Conservation (phyloP, 2,113 vertebrate genomes). For the Platysternon megacephalum region DNA sequence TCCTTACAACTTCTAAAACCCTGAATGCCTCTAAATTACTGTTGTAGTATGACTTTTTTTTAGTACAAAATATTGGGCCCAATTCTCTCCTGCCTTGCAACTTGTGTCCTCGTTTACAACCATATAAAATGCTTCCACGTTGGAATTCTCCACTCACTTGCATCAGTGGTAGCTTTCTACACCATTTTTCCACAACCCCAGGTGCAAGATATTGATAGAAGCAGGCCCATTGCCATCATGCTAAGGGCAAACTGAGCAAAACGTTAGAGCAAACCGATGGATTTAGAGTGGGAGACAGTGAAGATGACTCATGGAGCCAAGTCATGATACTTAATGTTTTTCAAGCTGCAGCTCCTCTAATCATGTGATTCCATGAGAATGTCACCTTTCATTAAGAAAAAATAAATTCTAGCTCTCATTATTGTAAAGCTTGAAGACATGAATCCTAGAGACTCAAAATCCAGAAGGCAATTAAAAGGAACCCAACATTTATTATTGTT, state of each 20-base stretch:
- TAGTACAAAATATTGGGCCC: background rate
- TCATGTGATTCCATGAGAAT: rapidly evolving
- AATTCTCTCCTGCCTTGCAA: background rate
- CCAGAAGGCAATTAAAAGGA: background rate
- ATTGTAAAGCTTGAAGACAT: background rate
- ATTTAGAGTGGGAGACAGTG: background rate
- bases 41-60: background rate
- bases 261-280: rapidly evolving
- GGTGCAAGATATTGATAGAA: background rate
- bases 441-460: background rate
- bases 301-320: background rate
- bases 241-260: rapidly evolving
- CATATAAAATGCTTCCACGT: background rate
- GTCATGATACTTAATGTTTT: background rate
- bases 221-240: background rate
- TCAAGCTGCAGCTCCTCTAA: background rate
- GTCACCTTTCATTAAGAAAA: background rate
- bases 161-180: background rate
- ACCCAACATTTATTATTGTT: rapidly evolving
- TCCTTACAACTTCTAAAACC: conserved; percentile 55
- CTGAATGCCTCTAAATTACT: conserved; percentile 36
- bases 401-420: too few relatives aligned
- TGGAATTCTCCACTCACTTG: background rate
- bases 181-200: background rate
- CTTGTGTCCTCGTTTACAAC: background rate